Base-by-base conservation (phyloP, 2,113 vertebrate species). In the Procavia capensis region DNA sequence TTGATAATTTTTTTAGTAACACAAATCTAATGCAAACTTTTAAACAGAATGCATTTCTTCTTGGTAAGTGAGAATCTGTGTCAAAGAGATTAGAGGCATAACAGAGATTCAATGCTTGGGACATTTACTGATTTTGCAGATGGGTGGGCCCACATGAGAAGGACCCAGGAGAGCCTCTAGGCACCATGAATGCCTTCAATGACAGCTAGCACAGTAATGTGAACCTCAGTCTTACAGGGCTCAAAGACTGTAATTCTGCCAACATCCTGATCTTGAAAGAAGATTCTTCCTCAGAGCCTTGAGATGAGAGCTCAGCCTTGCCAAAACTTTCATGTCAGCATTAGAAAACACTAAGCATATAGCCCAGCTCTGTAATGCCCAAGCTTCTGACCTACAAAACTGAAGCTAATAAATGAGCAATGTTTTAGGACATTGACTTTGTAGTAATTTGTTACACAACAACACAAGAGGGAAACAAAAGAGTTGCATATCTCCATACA, bases 301-400 rank as follows among this genome's bases (percentile, higher is more conserved):
- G 47, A 47, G 47, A 47, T 47, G 19, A 68, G 20, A 80, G 80
- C 29, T 47, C 5, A 41, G 29, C 14, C 25, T 9, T 36, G 47
- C 8, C 36, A 43, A 89, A 9, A 11, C 31, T 10, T 76, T n/a
- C 24, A 9, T 76, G 81, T 76, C 59, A 76, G 36, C 20, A 31
- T 43, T 75, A 45, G 57, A 22, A 74, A 22, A 74, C 45, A 29
- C 10, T 81, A 11, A 68, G 36, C 9, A 59, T 16, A 41, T 0
- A 43, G 27, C 11, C 17, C 34, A 8, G 1, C 6, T 39, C 1
- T 7, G 34, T 9, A 7, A 6, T 41, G 24, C 1, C 31, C 27
- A 80, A 1, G 57, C 11, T 68, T 68, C 66, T 76, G 39, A 66
- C 39, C 39, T 29, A 3, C 9, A 39, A 47, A 45, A 66, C 54